phyloP scores from a whole-genome alignment of 2,888 invertebrate genomes.

The Orthosia gracilis region DNA sequence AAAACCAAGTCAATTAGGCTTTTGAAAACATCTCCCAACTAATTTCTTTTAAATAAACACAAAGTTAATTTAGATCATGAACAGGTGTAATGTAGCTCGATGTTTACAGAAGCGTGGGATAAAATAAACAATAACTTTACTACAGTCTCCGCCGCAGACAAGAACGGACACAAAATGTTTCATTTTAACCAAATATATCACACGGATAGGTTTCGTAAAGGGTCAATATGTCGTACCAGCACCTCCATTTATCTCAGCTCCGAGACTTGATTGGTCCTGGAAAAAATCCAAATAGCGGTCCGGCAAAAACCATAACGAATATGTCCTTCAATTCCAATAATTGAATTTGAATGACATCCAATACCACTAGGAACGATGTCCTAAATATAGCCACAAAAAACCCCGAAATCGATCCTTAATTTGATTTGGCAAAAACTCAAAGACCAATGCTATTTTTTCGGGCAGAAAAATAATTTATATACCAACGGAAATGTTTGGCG shows the following conservation, averaged over 20 bases:
- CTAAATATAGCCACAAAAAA: slow-evolving; percentile 36
- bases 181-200: slow-evolving; percentile 48
- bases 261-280: slow-evolving; percentile 13
- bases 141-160: slow-evolving; percentile 15
- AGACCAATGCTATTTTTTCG: slow-evolving; percentile 48
- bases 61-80: slow-evolving; percentile 23
- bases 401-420: slow-evolving; percentile 30
- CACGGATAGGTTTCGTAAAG: slow-evolving; percentile 23
- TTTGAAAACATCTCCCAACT: slow-evolving; percentile 18
- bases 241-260: slow-evolving; percentile 28
- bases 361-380: slow-evolving; percentile 15
- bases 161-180: slow-evolving; percentile 40
- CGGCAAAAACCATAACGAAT: slow-evolving; percentile 7
- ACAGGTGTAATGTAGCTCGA: slow-evolving; percentile 12
- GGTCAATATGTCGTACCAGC: slow-evolving; percentile 30
- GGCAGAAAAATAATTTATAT: slow-evolving; percentile 58
- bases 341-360: slow-evolving; percentile 31
- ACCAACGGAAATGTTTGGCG: slow-evolving; percentile 50
- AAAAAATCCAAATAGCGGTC: slow-evolving; percentile 15
- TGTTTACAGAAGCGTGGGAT: slow-evolving; percentile 25
- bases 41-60: slow-evolving; percentile 21
- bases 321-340: slow-evolving; percentile 18
- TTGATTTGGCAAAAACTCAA: slow-evolving; percentile 51
- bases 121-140: slow-evolving; percentile 37
- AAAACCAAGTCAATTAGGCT: too few relatives aligned